Percentiles rank a stretch among this genome's conserved stretches.
Evolutionary conservation across 30 jellyfish, hydroid and myxozoan genomes (phyloP).

Genomic region (Pelagia noctiluca): DNA sequence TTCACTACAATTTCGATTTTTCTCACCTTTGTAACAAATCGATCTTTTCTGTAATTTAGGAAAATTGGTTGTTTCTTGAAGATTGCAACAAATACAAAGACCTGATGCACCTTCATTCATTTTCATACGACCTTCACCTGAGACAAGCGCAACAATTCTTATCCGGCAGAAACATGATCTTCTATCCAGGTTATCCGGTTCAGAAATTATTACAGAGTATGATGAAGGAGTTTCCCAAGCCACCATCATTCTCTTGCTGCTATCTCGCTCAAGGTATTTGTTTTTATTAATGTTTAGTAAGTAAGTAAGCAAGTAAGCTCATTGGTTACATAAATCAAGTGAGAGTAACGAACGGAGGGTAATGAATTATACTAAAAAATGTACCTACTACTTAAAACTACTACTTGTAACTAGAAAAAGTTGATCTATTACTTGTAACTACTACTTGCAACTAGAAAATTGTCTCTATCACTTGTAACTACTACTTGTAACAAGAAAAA

Average conservation of each 20-base stretch:
- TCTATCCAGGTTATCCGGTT: conserved; percentile 87
- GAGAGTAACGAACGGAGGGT: too few relatives aligned
- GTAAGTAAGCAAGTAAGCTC: too few relatives aligned
- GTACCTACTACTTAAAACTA: too few relatives aligned
- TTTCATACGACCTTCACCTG: conserved; percentile 90
- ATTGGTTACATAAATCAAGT: too few relatives aligned
- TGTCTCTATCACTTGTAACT: too few relatives aligned
- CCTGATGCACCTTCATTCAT: conserved; percentile 82
- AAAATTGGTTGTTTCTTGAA: conserved; percentile 63
- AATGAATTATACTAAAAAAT: too few relatives aligned
- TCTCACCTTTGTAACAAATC: too few relatives aligned
- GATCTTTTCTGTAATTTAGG: conserved; percentile 35
- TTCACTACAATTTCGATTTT: too few relatives aligned
- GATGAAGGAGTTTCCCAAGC: conserved; percentile 79
- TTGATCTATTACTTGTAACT: too few relatives aligned
- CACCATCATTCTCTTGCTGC: conserved; percentile 91
- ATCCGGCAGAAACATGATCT: conserved; percentile 88
- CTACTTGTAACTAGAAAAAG: too few relatives aligned
- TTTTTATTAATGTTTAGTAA: background rate
- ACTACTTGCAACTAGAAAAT: too few relatives aligned
- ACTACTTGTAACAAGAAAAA: too few relatives aligned
- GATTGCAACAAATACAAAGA: conserved; percentile 86
- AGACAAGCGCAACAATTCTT: conserved; percentile 90
- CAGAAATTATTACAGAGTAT: conserved; percentile 73
- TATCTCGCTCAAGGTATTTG: conserved; percentile 82